Evolutionary conservation across 2,797 vertebrate species (phyloP), one percentile per base, ranked within the genome.

Genomic region (Erethizon dorsatum): DNA sequence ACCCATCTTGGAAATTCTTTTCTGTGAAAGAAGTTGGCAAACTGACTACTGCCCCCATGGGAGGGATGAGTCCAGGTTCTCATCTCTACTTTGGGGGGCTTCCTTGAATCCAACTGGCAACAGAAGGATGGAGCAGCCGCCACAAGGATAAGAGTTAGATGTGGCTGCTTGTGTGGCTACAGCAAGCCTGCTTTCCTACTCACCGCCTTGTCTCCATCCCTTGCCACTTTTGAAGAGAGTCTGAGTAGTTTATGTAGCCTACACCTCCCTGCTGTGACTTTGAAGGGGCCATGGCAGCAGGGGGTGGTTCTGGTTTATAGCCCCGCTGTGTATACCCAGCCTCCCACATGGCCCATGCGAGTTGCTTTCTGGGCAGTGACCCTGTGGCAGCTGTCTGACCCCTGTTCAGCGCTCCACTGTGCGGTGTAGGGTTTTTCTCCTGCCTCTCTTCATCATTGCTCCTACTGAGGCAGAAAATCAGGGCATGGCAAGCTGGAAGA

Each of bases 101-200:
- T 41, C 41, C 71, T 75, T 47, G 71, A 75, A 14, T 13, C 41
- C 24, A 26, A 22, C 41, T 47, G 71, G 12, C 12, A 11, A 28
- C 33, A 41, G n/a, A 73, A 24, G 50, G 59, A 33, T 24, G 0
- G 8, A 86, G 13, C 13, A 54, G n/a, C 50, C 18, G 18, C 8
- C 0, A 0, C 37, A 2, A 45, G 77, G 22, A 5, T 24, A 26
- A 5, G 61, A 20, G 54, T 28, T 2, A 26, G 37, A 9, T 54
- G 28, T 1, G 56, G 50, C 45, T 24, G 11, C 26, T 33, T 2
- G 1, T 22, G 71, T 2, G 11, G 47, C 65, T 73, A 54, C 8
- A 28, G n/a, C 31, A 47, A 18, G 10, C n/a, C 80, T 71, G 22
- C 61, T 56, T 59, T 83, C 37, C 18, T 0, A 5, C 24, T 13